Evolutionary conservation across 2,888 invertebrate genomes (phyloP), one percentile per base, ranked within the genome.

Genomic region (Tortrix viridana): DNA sequence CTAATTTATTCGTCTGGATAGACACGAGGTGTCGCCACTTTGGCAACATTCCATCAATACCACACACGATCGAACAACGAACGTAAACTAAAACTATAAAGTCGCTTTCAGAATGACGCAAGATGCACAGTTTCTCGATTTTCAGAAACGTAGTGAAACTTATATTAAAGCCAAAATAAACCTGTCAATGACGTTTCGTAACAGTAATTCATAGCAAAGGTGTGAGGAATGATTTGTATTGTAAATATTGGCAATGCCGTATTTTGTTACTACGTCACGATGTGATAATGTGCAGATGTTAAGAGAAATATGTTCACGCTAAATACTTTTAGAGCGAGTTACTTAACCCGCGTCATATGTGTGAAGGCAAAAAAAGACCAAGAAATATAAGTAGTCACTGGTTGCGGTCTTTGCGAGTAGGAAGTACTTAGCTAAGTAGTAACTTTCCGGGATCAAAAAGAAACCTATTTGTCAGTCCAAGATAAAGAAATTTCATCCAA

Each of bases 1-100:
- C 71, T 89, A 92, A 92, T 92, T 91, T 91, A 92, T 91, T 85
- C 86, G 88, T 90, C 88, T 88, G 86, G 79, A 80, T 83, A 85
- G 83, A 83, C 83, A 82, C 32, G 83, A 83, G 84, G 83, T 84
- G 88, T 88, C 89, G 84, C 82, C 80, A 78, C 69, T 81, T 87
- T 92, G 92, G 92, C 92, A 89, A 71, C 76, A 75, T 72, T 88
- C 91, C 91, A 92, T 77, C 71, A 56, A 49, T 1, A 5, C 16
- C 23, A 6, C 37, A 2, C 38, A 14, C 70, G 72, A 44, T 26
- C 65, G 18, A 86, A 71, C 73, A 67, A 52, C 66, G 63, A 75
- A 74, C 66, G 48, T 74, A 73, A 47, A 0, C 0, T 5, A 1
- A 7, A 0, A 0, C 0, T 1, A 43, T 70, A 82, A 69, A 73